Conservation (phyloP, 1,140 invertebrate genomes). For the Meteorus sp. region DNA sequence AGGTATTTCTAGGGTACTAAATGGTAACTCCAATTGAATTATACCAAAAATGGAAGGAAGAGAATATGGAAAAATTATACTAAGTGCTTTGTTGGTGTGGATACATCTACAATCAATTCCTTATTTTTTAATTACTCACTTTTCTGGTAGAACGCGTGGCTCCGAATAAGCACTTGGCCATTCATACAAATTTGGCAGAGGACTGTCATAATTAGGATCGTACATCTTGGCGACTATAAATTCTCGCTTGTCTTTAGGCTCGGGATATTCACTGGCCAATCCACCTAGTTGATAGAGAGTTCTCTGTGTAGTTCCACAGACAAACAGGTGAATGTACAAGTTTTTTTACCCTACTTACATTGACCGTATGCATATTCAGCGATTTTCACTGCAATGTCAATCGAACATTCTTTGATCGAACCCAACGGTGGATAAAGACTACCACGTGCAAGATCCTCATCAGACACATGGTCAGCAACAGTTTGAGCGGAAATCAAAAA, state of each 20-base stretch:
- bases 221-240: slow-evolving; percentile 78
- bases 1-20: too few species aligned
- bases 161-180: slow-evolving; percentile 64
- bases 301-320: too few species aligned
- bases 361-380: slow-evolving; percentile 71
- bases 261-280: slow-evolving; percentile 81
- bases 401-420: slow-evolving; percentile 72
- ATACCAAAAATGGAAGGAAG: too few species aligned
- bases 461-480: slow-evolving; percentile 69
- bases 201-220: slow-evolving; percentile 76
- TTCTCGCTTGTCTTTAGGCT: slow-evolving; percentile 74
- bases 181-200: slow-evolving; percentile 73
- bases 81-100: too few species aligned
- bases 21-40: too few species aligned
- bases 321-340: neutral
- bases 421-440: slow-evolving; percentile 78
- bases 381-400: slow-evolving; percentile 72
- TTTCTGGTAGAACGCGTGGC: slow-evolving; percentile 50
- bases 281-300: too few species aligned
- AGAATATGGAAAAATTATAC: too few species aligned
- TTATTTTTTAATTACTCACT: slow-evolving; percentile 44
- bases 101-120: too few species aligned
- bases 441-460: slow-evolving; percentile 71
- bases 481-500: slow-evolving; percentile 89
- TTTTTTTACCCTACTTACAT: slow-evolving; percentile 47